These are phyloP conservation scores for Pseudomyrmex dendroicus DNA, from an alignment of 1,140 invertebrate genomes.

Conservation along the genomic window DNA sequence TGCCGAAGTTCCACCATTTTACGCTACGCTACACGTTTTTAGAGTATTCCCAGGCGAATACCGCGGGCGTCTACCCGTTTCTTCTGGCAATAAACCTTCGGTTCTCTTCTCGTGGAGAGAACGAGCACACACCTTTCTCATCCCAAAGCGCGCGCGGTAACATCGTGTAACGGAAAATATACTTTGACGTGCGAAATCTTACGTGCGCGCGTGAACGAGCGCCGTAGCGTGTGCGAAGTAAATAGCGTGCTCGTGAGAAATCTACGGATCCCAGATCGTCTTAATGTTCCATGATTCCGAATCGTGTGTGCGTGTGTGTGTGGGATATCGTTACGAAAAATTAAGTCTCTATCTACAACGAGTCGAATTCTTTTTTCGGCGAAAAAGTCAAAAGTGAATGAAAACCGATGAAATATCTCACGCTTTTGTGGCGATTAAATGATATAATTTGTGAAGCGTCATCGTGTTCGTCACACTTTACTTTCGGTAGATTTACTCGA, in stretches of 20 bases:
- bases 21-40: slow-evolving; percentile 63
- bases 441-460: too few relatives aligned
- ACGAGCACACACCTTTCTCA: not conserved
- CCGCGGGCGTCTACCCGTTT: slow-evolving; percentile 11
- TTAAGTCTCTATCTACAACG: not conserved
- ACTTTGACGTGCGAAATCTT: slow-evolving; percentile 48
- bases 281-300: slow-evolving; percentile 12
- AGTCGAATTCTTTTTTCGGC: not conserved
- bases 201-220: slow-evolving; percentile 18
- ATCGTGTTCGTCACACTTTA: too few relatives aligned
- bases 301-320: not conserved
- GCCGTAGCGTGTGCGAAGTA: slow-evolving; percentile 5
- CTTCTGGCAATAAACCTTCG: slow-evolving; percentile 52
- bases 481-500: too few relatives aligned
- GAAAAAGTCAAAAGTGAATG: not conserved
- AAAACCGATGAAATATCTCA: not conserved
- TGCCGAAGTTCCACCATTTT: slow-evolving; percentile 59
- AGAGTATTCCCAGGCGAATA: slow-evolving; percentile 39
- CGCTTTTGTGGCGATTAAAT: not conserved
- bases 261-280: not conserved
- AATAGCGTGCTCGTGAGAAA: slow-evolving; percentile 24
- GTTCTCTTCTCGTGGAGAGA: not conserved
- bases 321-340: slow-evolving; percentile 1
- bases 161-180: slow-evolving; percentile 35
- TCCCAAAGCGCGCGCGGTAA: not conserved